Evolutionary conservation across 2,888 invertebrate genomes (phyloP).

Genomic region (Chymomyza amoena): DNA sequence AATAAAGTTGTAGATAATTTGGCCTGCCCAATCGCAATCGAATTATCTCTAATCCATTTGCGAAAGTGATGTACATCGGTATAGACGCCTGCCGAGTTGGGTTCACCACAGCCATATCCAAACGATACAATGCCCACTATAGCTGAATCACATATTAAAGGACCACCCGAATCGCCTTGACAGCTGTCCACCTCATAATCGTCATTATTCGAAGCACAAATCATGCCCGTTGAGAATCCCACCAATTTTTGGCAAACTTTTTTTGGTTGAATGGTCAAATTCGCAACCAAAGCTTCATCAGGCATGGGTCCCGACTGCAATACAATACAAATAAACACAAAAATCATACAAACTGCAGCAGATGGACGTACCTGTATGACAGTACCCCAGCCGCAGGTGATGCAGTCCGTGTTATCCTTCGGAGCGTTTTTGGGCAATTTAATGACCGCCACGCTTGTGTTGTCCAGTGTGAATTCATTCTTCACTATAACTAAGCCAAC

Average conservation of each 20-base stretch:
- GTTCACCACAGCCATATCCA: constrained; percentile 52
- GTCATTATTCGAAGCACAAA: constrained; percentile 50
- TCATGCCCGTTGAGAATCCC: constrained; percentile 30
- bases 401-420: constrained; percentile 31
- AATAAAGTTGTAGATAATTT: background rate
- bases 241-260: constrained; percentile 18
- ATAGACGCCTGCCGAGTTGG: constrained; percentile 43
- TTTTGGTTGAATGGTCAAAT: constrained; percentile 35
- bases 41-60: constrained; percentile 41
- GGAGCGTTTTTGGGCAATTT: background rate
- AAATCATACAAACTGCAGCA: background rate
- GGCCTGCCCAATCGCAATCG: constrained; percentile 5
- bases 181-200: constrained; percentile 53
- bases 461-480: background rate
- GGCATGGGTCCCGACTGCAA: constrained; percentile 51
- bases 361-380: constrained; percentile 42
- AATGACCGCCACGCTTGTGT: background rate
- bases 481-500: constrained; percentile 36
- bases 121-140: constrained; percentile 58
- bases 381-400: constrained; percentile 59
- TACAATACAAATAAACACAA: background rate
- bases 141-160: constrained; percentile 44
- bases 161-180: constrained; percentile 67
- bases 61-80: constrained; percentile 46
- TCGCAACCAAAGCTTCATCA: constrained; percentile 51